Conservation (phyloP, 1,140 invertebrate genomes). For the Zaprionus davidi region DNA sequence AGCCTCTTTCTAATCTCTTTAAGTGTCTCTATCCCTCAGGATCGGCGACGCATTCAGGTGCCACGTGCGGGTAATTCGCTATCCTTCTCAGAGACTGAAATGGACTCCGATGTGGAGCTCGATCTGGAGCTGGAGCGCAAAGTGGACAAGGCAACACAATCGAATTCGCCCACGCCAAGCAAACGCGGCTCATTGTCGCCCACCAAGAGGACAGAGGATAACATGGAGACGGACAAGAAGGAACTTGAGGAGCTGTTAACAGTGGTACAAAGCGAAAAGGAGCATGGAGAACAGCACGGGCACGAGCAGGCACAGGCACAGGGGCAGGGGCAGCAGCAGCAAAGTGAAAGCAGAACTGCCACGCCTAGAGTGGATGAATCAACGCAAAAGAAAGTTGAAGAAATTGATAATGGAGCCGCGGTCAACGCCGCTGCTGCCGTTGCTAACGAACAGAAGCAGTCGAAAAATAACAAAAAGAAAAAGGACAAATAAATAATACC, state of each 20-base stretch:
- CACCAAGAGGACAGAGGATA: not conserved
- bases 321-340: not conserved
- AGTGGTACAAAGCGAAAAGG: slow-evolving; percentile 24
- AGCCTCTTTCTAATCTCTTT: not conserved
- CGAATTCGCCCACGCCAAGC: slow-evolving; percentile 49
- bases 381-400: not conserved
- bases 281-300: slow-evolving; percentile 51
- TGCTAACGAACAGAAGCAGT: not conserved
- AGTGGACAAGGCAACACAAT: slow-evolving; percentile 54
- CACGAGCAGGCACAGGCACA: not conserved
- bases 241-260: not conserved
- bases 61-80: slow-evolving; percentile 89
- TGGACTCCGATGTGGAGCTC: slow-evolving; percentile 87
- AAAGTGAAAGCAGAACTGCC: not conserved
- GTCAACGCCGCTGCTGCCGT: not conserved
- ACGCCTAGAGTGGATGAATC: not conserved
- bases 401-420: not conserved
- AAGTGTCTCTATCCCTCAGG: slow-evolving; percentile 32
- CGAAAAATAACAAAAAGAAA: slow-evolving; percentile 34
- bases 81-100: slow-evolving; percentile 91
- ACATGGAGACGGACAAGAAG: slow-evolving; percentile 20
- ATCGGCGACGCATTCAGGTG: slow-evolving; percentile 83
- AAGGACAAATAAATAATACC: slow-evolving; percentile 62
- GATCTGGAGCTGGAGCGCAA: slow-evolving; percentile 63
- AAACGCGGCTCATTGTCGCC: slow-evolving; percentile 12